These are phyloP conservation scores for Branchellion lobata DNA, from an alignment of 2,888 invertebrate species.

Conservation along the genomic window DNA sequence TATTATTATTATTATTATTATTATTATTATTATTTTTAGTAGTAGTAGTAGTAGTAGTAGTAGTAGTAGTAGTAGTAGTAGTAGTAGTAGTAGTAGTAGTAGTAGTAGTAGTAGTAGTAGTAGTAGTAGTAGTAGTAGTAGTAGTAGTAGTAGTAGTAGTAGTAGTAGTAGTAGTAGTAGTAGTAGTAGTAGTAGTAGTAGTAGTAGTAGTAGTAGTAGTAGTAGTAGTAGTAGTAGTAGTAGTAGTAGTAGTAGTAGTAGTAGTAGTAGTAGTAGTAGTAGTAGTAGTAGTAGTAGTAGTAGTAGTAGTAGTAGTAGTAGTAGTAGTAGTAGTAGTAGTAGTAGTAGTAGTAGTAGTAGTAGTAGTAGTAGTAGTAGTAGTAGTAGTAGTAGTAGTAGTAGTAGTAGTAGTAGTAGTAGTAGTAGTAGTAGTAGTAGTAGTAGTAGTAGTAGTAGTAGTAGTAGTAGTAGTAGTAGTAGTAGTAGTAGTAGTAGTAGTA, in stretches of 20 bases:
- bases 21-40: too few species aligned
- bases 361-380: not conserved
- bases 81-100: constrained; percentile 42
- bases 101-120: constrained; percentile 42
- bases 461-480: constrained; percentile 50
- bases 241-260: constrained; percentile 43
- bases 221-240: constrained; percentile 42
- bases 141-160: constrained; percentile 45
- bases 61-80: constrained; percentile 42
- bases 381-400: constrained; percentile 1
- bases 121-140: constrained; percentile 40
- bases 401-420: constrained; percentile 9
- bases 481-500: constrained; percentile 51
- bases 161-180: constrained; percentile 44
- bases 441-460: not conserved
- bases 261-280: constrained; percentile 33
- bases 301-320: constrained; percentile 29
- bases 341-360: constrained; percentile 14
- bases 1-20: too few species aligned
- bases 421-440: constrained; percentile 20
- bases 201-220: constrained; percentile 43
- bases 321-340: constrained; percentile 8
- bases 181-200: constrained; percentile 41
- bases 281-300: constrained; percentile 33
- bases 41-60: constrained; percentile 2